phyloP scores from a whole-genome alignment of 2,888 invertebrate genomes.

The Papilio gigon region DNA sequence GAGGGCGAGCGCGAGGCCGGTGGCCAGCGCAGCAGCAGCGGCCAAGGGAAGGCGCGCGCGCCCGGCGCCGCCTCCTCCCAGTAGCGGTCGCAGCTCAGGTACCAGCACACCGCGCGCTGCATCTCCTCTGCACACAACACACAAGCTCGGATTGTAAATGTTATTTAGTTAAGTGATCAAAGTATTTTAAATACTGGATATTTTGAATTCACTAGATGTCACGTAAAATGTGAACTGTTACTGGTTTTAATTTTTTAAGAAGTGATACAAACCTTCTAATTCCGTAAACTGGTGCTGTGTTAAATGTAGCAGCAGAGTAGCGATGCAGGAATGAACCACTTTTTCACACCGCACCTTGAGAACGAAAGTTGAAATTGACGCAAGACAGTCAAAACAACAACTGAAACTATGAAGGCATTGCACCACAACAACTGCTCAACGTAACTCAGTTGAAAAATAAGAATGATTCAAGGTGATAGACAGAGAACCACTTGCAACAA shows the following conservation, averaged over 20 bases:
- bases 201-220: no score
- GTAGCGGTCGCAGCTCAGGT: conserved; percentile 94
- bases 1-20: conserved; percentile 90
- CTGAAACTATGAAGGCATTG: background rate
- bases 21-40: conserved; percentile 88
- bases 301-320: conserved; percentile 89
- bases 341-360: conserved; percentile 85
- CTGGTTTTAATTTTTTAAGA: background rate
- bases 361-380: conserved; percentile 36
- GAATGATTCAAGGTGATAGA: background rate
- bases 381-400: background rate
- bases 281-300: conserved; percentile 92
- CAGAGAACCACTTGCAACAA: background rate
- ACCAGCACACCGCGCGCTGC: conserved; percentile 95
- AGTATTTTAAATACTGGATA: no score
- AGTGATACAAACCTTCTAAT: conserved; percentile 86
- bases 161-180: background rate
- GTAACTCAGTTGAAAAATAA: background rate
- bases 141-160: background rate
- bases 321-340: conserved; percentile 91
- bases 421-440: background rate
- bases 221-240: conserved; percentile 4
- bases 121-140: conserved; percentile 86
- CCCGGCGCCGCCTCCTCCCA: conserved; percentile 93
- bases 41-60: conserved; percentile 91